These are phyloP conservation scores for Chironomus riparius DNA, from an alignment of 2,888 invertebrate genomes.

Conservation along the genomic window DNA sequence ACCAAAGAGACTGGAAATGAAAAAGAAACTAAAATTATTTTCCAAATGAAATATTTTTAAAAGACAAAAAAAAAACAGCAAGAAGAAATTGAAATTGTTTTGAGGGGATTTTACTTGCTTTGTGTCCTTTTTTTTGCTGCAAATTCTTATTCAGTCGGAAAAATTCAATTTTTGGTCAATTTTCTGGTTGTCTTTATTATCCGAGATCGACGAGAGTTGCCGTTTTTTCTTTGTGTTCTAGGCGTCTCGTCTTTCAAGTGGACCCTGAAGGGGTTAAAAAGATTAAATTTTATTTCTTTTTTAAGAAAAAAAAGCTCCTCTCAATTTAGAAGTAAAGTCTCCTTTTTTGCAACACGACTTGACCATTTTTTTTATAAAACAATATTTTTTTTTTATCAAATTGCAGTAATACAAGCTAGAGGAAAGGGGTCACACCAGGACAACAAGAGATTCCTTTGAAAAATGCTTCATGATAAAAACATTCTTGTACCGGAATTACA, in stretches of 20 bases:
- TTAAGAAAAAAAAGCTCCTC: no score
- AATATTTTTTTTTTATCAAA: no score
- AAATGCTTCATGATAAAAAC: no score
- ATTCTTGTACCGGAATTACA: no score
- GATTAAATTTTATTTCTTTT: background rate
- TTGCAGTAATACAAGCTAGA: no score
- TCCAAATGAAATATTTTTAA: background rate
- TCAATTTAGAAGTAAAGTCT: background rate
- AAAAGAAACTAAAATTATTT: background rate
- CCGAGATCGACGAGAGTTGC: background rate
- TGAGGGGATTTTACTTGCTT: background rate
- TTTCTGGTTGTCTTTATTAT: background rate
- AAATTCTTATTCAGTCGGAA: background rate
- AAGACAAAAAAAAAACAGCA: background rate
- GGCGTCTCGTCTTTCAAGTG: background rate
- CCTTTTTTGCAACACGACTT: background rate
- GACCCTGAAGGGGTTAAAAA: background rate
- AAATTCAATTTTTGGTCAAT: background rate
- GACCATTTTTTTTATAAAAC: background rate
- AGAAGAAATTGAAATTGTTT: background rate
- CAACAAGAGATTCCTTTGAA: no score
- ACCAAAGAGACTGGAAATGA: background rate
- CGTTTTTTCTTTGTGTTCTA: background rate
- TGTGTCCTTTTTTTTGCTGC: background rate
- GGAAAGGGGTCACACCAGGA: no score